Percentiles rank a stretch among this genome's conserved stretches.
Conservation (phyloP, 2,888 invertebrate genomes). For the Galerucella pusilla region DNA sequence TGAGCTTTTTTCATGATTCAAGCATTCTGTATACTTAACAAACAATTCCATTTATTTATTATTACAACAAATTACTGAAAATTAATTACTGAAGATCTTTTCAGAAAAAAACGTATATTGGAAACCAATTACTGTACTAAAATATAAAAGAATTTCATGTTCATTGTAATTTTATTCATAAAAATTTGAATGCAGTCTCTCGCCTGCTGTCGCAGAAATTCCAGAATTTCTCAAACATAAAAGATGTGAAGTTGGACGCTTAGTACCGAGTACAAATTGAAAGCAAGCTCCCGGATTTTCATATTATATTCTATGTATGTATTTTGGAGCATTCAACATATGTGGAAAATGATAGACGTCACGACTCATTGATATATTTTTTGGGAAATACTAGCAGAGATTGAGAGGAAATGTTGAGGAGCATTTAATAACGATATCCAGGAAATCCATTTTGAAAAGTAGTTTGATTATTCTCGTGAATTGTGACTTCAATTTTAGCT, state of each 20-base stretch:
- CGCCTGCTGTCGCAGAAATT: background rate
- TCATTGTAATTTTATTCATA: no score
- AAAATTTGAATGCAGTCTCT: no score
- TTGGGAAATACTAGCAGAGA: background rate
- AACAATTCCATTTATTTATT: no score
- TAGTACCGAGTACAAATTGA: background rate
- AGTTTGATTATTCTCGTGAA: background rate
- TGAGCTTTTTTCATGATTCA: no score
- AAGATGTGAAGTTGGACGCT: background rate
- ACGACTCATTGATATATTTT: constrained; percentile 4
- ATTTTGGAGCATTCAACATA: constrained; percentile 32
- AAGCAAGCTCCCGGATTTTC: constrained; percentile 19
- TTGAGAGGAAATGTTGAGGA: background rate
- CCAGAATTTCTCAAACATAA: background rate
- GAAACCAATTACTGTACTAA: background rate
- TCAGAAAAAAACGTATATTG: background rate
- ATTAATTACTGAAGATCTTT: no score
- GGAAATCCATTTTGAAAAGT: no score
- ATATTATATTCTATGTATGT: constrained; percentile 40
- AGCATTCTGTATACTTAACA: no score
- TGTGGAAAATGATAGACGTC: background rate
- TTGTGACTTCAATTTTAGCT: background rate
- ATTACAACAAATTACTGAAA: no score
- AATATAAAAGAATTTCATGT: no score
- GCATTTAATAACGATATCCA: background rate